Conservation (phyloP, 2,888 invertebrate species). For the Autographa gamma region DNA sequence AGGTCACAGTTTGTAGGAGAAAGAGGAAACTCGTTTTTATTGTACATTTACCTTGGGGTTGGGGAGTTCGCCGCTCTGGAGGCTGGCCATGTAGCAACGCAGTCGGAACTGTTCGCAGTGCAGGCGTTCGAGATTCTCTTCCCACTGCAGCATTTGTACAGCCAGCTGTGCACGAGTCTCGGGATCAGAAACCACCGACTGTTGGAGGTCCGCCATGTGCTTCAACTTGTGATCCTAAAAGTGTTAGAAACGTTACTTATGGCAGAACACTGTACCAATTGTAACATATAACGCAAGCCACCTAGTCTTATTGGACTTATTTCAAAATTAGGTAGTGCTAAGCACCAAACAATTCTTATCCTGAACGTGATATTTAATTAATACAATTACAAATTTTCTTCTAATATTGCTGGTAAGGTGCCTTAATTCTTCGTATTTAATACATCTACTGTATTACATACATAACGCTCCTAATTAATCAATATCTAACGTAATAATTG, state of each 20-base stretch:
- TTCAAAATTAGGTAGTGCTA: no score
- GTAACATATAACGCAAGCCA: slow-evolving; percentile 13
- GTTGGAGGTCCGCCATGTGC: slow-evolving; percentile 99
- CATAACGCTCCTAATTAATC: no score
- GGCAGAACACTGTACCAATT: slow-evolving; percentile 28
- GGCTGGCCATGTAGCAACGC: slow-evolving; percentile 98
- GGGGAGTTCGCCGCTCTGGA: slow-evolving; percentile 98
- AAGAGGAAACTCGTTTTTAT: slow-evolving; percentile 42
- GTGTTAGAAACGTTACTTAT: slow-evolving; percentile 41
- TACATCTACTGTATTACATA: no score
- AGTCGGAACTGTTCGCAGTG: slow-evolving; percentile 99
- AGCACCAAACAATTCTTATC: no score
- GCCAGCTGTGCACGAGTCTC: slow-evolving; percentile 97
- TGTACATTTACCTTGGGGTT: slow-evolving; percentile 95
- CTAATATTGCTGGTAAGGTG: no score
- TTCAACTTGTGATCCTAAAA: slow-evolving; percentile 97
- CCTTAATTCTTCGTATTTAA: no score
- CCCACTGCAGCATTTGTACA: slow-evolving; percentile 98
- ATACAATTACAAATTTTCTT: no score
- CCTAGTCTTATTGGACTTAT: no score
- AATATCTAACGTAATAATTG: no score
- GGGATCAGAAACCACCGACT: slow-evolving; percentile 98
- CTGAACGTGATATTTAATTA: no score
- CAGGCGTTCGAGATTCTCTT: slow-evolving; percentile 98
- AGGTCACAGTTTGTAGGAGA: slow-evolving; percentile 45